phyloP scores from a whole-genome alignment of 2,797 vertebrate genomes.

The Siniperca undulata region DNA sequence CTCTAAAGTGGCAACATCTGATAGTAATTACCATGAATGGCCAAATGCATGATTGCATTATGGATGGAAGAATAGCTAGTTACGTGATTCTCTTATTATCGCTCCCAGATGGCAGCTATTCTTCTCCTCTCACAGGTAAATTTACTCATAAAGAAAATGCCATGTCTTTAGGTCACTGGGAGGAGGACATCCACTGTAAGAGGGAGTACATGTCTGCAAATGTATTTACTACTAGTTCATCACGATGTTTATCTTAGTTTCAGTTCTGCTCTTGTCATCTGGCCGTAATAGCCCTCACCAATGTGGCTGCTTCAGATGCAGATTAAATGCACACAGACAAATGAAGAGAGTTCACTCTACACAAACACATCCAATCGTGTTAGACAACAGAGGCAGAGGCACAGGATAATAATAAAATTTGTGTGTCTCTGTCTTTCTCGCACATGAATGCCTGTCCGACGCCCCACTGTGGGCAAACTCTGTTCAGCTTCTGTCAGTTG shows the following conservation, averaged over 20 bases:
- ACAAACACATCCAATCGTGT: constrained; percentile 49
- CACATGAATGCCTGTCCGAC: constrained; percentile 25
- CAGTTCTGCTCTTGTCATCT: constrained; percentile 38
- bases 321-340: constrained; percentile 56
- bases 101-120: constrained; percentile 25
- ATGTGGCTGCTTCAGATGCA: constrained; percentile 41
- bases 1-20: constrained; percentile 55
- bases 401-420: constrained; percentile 23
- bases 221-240: constrained; percentile 37
- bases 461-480: constrained; percentile 20
- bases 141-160: constrained; percentile 17
- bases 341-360: constrained; percentile 41
- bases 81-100: constrained; percentile 33
- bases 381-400: constrained; percentile 42
- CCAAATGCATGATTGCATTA: constrained; percentile 48
- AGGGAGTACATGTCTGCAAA: background rate
- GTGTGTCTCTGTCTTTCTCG: constrained; percentile 25
- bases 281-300: constrained; percentile 40
- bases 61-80: constrained; percentile 35
- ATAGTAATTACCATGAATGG: constrained; percentile 62
- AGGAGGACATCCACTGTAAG: constrained; percentile 12
- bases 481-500: constrained; percentile 12
- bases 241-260: constrained; percentile 52
- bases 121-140: constrained; percentile 9
- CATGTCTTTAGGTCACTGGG: constrained; percentile 24